These are phyloP conservation scores for Cephus sareptanus DNA, from an alignment of 2,888 invertebrate species.

Conservation along the genomic window DNA sequence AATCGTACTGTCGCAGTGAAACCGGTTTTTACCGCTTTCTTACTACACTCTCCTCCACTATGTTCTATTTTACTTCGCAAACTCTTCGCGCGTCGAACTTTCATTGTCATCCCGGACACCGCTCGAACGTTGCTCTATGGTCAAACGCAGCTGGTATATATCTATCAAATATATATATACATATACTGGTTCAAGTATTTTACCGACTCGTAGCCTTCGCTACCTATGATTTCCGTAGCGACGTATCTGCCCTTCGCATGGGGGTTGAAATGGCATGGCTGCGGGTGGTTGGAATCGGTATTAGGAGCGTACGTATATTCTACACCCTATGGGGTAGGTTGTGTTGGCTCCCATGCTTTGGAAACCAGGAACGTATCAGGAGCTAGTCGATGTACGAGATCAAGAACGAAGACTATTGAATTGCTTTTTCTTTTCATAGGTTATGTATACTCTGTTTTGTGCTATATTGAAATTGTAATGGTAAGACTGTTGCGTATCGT, in stretches of 20 bases:
- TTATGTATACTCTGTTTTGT: not conserved
- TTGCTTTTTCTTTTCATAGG: not conserved
- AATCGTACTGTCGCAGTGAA: not conserved
- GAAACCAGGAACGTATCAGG: not conserved
- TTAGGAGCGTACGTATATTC: not conserved
- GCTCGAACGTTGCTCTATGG: not conserved
- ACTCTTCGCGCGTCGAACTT: not conserved
- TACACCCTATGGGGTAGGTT: not conserved
- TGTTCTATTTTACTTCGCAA: not conserved
- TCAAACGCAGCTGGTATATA: not conserved
- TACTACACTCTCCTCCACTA: not conserved
- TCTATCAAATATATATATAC: not conserved
- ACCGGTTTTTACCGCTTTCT: not conserved
- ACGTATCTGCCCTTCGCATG: not conserved
- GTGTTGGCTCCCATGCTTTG: not conserved
- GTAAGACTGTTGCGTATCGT: too few species aligned
- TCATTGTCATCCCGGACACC: not conserved
- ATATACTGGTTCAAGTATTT: not conserved
- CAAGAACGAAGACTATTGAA: not conserved
- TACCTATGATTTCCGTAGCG: not conserved
- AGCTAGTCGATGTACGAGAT: not conserved
- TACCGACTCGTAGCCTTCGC: not conserved
- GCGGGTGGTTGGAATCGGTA: not conserved
- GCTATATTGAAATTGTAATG: too few species aligned
- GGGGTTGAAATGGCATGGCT: not conserved